Conservation (phyloP, 1,140 invertebrate species). For the Hylyphantes graminicola region DNA sequence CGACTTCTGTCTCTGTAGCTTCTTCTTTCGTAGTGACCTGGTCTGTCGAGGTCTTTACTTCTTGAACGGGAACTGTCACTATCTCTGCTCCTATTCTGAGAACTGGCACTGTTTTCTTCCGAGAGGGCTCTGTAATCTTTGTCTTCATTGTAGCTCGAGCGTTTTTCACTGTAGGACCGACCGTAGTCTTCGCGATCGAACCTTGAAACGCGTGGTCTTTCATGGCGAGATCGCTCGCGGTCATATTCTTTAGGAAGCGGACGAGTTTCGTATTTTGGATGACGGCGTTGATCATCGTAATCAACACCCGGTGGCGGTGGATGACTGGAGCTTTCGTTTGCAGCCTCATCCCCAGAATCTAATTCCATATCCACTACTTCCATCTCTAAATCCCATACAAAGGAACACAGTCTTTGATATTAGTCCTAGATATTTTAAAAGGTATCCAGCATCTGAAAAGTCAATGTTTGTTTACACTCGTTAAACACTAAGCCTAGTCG, state of each 20-base stretch:
- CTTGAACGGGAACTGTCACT: background rate
- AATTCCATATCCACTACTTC: too few relatives aligned
- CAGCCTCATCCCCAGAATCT: too few relatives aligned
- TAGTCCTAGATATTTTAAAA: too few relatives aligned
- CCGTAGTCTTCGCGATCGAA: conserved; percentile 14
- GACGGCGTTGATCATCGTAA: conserved; percentile 25
- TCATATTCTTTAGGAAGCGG: conserved; percentile 34
- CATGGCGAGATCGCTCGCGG: conserved; percentile 34
- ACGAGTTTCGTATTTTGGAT: conserved; percentile 19
- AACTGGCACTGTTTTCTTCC: background rate
- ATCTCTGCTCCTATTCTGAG: background rate
- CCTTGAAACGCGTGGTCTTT: conserved; percentile 34
- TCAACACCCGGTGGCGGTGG: conserved; percentile 53
- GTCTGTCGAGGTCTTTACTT: background rate
- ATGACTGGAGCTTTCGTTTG: background rate
- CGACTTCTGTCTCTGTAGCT: conserved; percentile 7
- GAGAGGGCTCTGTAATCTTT: conserved; percentile 15
- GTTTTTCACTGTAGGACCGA: background rate
- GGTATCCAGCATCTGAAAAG: too few relatives aligned
- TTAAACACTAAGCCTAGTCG: too few relatives aligned
- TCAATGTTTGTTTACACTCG: too few relatives aligned
- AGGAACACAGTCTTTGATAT: too few relatives aligned
- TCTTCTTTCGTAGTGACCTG: background rate
- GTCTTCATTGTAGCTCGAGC: background rate
- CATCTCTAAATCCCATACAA: too few relatives aligned